Evolutionary conservation across 2,797 vertebrate species (phyloP).

Genomic region (Hypotaenidia okinawae): DNA sequence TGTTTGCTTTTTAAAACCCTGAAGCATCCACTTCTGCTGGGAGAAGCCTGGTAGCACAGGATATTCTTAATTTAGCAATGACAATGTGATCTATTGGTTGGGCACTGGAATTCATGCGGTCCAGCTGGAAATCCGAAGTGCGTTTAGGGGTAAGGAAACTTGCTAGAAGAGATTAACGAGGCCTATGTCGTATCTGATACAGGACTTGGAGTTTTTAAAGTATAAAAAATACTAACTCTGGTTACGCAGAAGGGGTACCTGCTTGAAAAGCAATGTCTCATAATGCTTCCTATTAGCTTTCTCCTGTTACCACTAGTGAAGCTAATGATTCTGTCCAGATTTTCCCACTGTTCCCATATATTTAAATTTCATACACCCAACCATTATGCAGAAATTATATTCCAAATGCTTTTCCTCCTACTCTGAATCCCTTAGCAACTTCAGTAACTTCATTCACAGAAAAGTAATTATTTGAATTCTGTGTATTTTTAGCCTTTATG

Average conservation of each 20-base stretch:
- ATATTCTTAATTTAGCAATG: neutral
- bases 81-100: neutral
- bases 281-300: neutral
- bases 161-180: neutral
- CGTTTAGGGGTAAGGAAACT: neutral
- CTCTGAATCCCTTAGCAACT: neutral
- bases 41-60: neutral
- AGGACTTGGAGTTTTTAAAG: neutral
- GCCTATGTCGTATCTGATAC: neutral
- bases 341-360: neutral
- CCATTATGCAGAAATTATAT: neutral
- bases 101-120: neutral
- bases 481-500: slow-evolving; percentile 24
- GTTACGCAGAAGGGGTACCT: neutral
- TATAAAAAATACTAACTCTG: neutral
- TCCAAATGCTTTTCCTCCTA: slow-evolving; percentile 9
- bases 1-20: neutral
- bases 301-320: neutral
- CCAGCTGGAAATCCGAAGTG: neutral
- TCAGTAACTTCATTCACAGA: slow-evolving; percentile 15
- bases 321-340: neutral
- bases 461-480: slow-evolving; percentile 17
- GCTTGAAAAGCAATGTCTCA: neutral
- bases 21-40: neutral
- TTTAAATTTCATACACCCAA: neutral